Evolutionary conservation across 1,140 invertebrate genomes (phyloP).

Genomic region (Ceratosolen solmsi): DNA sequence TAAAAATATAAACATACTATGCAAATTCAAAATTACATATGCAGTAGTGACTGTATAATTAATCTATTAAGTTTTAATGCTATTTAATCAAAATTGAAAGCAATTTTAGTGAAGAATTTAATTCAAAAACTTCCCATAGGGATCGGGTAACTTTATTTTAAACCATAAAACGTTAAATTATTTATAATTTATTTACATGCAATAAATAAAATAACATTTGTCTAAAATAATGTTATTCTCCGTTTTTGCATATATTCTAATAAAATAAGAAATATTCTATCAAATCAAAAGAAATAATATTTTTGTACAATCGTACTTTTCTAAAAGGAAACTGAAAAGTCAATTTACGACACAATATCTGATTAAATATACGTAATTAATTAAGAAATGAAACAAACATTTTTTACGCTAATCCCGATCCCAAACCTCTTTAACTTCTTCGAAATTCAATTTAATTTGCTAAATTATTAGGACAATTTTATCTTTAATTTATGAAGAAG

Average conservation of each 20-base stretch:
- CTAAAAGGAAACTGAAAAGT: not conserved
- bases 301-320: not conserved
- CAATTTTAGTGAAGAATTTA: not conserved
- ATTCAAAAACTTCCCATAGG: too few species aligned
- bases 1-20: not conserved
- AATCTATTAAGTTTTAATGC: conserved; percentile 25
- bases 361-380: not conserved
- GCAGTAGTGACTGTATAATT: conserved; percentile 25
- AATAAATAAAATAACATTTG: too few species aligned
- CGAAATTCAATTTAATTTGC: not conserved
- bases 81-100: conserved; percentile 8
- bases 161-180: too few species aligned
- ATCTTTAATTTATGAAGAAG: not conserved
- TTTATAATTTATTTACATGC: too few species aligned
- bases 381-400: not conserved
- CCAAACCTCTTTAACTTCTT: too few species aligned
- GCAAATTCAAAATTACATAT: too few species aligned
- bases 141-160: too few species aligned
- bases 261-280: too few species aligned
- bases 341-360: not conserved
- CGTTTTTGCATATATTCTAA: too few species aligned
- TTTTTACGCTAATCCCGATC: not conserved
- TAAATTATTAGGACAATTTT: not conserved
- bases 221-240: too few species aligned
- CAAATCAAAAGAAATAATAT: not conserved